phyloP scores from a whole-genome alignment of 2,888 invertebrate species.

The Linnaemya vulpina region DNA sequence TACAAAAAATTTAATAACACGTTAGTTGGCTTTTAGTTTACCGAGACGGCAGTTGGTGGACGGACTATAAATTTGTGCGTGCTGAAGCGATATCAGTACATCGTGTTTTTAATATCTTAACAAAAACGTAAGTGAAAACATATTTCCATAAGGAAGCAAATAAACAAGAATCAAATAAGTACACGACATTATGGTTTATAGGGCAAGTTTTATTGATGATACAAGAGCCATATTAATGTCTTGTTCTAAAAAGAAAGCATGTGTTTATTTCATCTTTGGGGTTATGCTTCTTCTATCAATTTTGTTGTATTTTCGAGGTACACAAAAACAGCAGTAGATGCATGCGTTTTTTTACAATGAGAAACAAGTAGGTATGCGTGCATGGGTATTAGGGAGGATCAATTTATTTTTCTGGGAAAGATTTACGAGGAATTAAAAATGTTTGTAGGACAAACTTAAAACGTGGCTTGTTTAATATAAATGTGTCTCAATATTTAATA shows the following conservation, averaged over 20 bases:
- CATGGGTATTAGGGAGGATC: neutral
- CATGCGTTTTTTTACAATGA: neutral
- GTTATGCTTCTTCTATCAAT: slow-evolving; percentile 21
- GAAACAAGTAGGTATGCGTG: neutral
- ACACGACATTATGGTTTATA: neutral
- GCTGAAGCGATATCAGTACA: neutral
- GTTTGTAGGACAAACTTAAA: no score
- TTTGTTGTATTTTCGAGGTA: neutral
- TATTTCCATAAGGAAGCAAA: slow-evolving; percentile 15
- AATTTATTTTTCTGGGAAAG: no score
- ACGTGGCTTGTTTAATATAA: no score
- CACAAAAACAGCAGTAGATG: neutral
- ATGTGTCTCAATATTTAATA: no score
- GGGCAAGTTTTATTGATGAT: neutral
- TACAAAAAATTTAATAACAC: slow-evolving; percentile 10
- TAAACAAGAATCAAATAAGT: neutral
- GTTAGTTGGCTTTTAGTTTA: slow-evolving; percentile 15
- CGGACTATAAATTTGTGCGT: neutral
- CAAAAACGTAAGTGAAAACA: slow-evolving; percentile 33
- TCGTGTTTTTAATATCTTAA: slow-evolving; percentile 15
- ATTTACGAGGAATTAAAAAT: no score
- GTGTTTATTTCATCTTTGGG: slow-evolving; percentile 28
- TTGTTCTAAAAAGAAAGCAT: neutral
- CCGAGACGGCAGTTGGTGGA: neutral
- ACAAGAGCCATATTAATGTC: neutral